Conservation (phyloP, 2,888 invertebrate species). For the Drosophila multiciliata region DNA sequence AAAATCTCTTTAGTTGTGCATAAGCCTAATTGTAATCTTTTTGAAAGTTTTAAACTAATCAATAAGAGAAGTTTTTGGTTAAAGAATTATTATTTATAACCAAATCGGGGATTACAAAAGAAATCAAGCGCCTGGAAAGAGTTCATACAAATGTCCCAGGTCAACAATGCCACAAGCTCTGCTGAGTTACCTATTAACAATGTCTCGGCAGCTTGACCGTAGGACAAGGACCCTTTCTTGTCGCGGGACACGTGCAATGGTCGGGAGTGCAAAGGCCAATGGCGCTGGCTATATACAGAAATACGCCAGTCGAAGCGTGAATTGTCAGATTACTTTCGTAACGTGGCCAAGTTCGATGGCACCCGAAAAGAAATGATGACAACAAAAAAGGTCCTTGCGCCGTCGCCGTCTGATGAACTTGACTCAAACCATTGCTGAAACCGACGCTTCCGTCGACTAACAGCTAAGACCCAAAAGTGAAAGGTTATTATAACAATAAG, state of each 20-base stretch:
- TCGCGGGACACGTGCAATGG: neutral
- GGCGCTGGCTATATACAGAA: conserved; percentile 33
- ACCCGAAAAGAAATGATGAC: conserved; percentile 5
- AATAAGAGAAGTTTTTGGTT: neutral
- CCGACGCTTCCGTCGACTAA: conserved; percentile 59
- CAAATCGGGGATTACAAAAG: neutral
- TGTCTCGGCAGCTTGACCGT: neutral
- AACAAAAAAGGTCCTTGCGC: conserved; percentile 13
- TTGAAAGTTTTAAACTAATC: neutral
- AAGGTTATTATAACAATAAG: conserved; percentile 76
- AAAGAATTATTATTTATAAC: neutral
- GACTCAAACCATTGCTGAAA: conserved; percentile 13
- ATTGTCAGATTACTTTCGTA: conserved; percentile 27
- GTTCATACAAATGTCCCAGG: neutral
- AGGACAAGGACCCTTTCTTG: neutral
- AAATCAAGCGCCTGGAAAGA: neutral
- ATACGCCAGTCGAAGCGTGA: conserved; percentile 8
- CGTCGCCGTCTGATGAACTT: conserved; percentile 43
- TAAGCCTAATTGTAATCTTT: neutral
- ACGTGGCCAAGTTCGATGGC: conserved; percentile 53
- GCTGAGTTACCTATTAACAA: neutral
- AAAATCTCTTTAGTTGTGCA: neutral
- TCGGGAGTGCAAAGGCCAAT: conserved; percentile 35
- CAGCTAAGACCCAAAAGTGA: conserved; percentile 55
- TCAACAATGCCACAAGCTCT: neutral